Base-by-base conservation (phyloP, 2,888 invertebrate species). In the Ormyrus thymus region DNA sequence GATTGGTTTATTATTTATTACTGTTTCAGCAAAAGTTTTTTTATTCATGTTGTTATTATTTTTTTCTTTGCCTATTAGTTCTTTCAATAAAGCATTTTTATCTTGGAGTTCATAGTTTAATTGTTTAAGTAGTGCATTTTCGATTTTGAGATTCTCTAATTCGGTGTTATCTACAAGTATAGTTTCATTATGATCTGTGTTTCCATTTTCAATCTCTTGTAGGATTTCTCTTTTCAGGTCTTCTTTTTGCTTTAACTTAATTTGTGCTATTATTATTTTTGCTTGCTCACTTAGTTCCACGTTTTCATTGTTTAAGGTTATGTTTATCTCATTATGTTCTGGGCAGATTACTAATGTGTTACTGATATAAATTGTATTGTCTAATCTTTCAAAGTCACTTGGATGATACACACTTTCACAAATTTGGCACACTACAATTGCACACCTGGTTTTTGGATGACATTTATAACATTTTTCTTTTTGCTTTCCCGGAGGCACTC, bases 291-390 rank as follows among this genome's bases (percentile, higher is more conserved):
- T 46, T 6, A 72, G 51, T n/a, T 29, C 13, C 45, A 9, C 43
- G n/a, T 15, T 10, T 3, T 53, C 7, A 15, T n/a, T 46, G 1
- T 29, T 72, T 29, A 29, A 72, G 72, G 72, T 72, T 62, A 72
- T 43, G 51, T 55, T 55, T 11, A 13, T 10, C 58, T 9, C 69
- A 10, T 51, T 11, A 51, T 62, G 62, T 45, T 62, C 51, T 13
- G 61, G 43, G 10, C 61, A 72, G 10, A 61, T 51, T 61, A 61
- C 50, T 6, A 72, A 45, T 1, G 8, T 46, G 43, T 61, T 10
- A 10, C 61, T 43, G 9, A 62, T 45, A 29, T 9, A 15, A 53
- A 13, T 72, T 29, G 1, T 29, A 8, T 72, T 61, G 7, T 50
- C 6, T 51, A 56, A 2, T 51, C 11, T 61, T 3, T 10, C 9